Conservation (phyloP, 2,888 invertebrate genomes). For the Parthenolecanium corni region DNA sequence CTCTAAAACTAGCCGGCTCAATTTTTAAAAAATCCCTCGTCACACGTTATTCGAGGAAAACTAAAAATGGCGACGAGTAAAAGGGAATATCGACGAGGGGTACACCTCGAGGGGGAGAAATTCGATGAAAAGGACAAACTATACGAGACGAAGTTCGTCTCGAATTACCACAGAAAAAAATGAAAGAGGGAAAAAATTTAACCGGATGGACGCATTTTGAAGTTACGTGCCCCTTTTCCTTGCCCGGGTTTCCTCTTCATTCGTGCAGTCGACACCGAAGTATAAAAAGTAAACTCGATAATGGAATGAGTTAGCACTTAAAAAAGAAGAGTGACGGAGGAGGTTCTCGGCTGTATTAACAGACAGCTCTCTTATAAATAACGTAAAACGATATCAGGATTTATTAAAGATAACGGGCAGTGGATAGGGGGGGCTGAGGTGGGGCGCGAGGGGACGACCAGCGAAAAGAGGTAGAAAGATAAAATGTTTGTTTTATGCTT, state of each 20-base stretch:
- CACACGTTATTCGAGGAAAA: background rate
- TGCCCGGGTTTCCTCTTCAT: background rate
- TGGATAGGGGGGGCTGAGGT: background rate
- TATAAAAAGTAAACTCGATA: conserved; percentile 24
- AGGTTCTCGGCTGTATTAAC: conserved; percentile 3
- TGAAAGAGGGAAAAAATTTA: background rate
- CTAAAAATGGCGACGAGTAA: background rate
- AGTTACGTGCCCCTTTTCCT: background rate
- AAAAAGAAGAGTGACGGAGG: conserved; percentile 2
- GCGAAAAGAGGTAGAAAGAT: background rate
- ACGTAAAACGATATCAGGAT: conserved; percentile 24
- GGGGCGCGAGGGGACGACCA: background rate
- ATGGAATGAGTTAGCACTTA: conserved; percentile 27
- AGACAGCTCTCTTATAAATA: conserved; percentile 13
- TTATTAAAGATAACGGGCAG: conserved; percentile 8
- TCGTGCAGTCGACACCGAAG: conserved; percentile 7
- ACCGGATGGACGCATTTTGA: conserved; percentile 24
- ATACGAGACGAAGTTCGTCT: conserved; percentile 1
- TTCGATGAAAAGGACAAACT: conserved; percentile 2
- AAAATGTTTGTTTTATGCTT: conserved; percentile 17
- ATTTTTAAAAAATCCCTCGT: too few species aligned
- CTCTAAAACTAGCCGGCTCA: too few species aligned
- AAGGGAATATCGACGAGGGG: background rate
- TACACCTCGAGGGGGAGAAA: background rate
- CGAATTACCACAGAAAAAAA: background rate